Conservation (phyloP, 1,140 invertebrate species). For the Drosophila sp. region DNA sequence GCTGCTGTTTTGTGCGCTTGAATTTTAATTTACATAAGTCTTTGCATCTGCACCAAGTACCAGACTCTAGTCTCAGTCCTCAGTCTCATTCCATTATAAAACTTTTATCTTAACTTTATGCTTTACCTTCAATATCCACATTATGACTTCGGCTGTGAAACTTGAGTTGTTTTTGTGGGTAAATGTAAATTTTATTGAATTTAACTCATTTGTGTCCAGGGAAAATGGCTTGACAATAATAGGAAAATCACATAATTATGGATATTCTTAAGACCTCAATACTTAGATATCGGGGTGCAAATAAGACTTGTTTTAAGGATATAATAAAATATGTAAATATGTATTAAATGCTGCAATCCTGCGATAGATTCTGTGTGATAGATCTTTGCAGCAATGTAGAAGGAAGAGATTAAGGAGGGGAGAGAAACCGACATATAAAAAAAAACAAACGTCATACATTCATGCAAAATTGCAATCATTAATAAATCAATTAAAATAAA, state of each 20-base stretch:
- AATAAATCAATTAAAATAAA: conserved; percentile 84
- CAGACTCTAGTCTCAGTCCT: conserved; percentile 16
- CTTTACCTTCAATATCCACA: conserved; percentile 13
- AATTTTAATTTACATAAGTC: conserved; percentile 83
- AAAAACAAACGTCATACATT: conserved; percentile 46
- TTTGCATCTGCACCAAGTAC: conserved; percentile 30
- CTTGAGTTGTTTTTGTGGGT: conserved; percentile 77
- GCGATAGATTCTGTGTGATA: neutral
- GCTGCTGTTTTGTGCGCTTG: conserved; percentile 73
- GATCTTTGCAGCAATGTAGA: neutral
- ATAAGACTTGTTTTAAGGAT: too few species aligned
- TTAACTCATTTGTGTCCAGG: conserved; percentile 76
- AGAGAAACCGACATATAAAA: neutral
- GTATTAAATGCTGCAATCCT: neutral
- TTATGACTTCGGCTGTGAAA: conserved; percentile 36
- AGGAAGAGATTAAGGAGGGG: neutral
- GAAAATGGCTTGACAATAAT: conserved; percentile 61
- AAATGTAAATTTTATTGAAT: conserved; percentile 84
- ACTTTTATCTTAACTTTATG: conserved; percentile 71
- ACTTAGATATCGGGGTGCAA: too few species aligned
- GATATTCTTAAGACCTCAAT: conserved; percentile 69
- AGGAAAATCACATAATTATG: conserved; percentile 80
- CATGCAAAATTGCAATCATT: conserved; percentile 80
- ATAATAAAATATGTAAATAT: too few species aligned
- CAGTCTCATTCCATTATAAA: conserved; percentile 55